phyloP scores from a whole-genome alignment of 2,888 invertebrate species.

The Globia sparganii region DNA sequence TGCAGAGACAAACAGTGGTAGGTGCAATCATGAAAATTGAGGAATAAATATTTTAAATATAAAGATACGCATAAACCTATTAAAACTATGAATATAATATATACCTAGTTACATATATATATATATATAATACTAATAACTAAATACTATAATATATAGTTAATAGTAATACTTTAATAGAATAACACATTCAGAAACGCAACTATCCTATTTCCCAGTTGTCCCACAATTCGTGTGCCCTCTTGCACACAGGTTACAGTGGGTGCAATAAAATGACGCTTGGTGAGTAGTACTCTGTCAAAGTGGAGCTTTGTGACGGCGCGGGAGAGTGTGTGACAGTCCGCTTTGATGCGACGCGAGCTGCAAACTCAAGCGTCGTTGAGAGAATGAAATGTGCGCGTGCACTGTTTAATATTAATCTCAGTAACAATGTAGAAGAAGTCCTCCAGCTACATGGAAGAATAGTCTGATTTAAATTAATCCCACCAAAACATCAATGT shows the following conservation, averaged over 20 bases:
- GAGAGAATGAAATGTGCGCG: not conserved
- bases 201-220: not conserved
- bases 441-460: not conserved
- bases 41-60: too few relatives aligned
- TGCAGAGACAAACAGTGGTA: too few relatives aligned
- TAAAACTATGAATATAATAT: too few relatives aligned
- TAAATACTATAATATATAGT: too few relatives aligned
- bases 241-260: slow-evolving; percentile 11
- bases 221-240: slow-evolving; percentile 30
- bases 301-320: slow-evolving; percentile 1
- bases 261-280: slow-evolving; percentile 46
- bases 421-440: not conserved
- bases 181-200: too few relatives aligned
- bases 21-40: too few relatives aligned
- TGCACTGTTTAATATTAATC: not conserved
- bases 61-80: too few relatives aligned
- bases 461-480: too few relatives aligned
- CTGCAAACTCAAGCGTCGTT: not conserved
- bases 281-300: slow-evolving; percentile 11
- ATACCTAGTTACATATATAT: too few relatives aligned
- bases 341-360: slow-evolving; percentile 38
- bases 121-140: too few relatives aligned
- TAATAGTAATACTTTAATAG: too few relatives aligned
- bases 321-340: not conserved
- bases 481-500: not conserved